phyloP scores from a whole-genome alignment of 2,113 vertebrate genomes.

The Chionomys nivalis region DNA sequence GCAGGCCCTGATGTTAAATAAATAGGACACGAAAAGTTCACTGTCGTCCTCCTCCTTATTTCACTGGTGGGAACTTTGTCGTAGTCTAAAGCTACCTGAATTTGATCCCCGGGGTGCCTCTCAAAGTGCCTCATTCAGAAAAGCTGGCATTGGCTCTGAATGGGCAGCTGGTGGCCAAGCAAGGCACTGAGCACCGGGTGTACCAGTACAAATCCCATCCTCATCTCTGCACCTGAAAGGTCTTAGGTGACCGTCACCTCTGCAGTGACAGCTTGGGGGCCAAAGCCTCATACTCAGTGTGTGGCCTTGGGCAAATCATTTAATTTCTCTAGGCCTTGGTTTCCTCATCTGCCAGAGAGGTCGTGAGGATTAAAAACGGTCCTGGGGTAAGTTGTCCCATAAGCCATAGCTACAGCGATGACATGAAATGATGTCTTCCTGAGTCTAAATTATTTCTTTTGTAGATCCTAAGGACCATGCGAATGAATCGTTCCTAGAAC shows the following conservation, averaged over 20 bases:
- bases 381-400: neutral
- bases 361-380: neutral
- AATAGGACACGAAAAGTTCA: neutral
- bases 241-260: neutral
- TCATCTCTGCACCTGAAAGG: neutral
- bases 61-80: neutral
- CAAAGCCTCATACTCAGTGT: neutral
- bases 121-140: neutral
- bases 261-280: neutral
- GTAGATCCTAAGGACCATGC: constrained; percentile 56
- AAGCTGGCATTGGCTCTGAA: neutral
- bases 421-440: neutral
- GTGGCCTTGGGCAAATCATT: neutral
- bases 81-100: neutral
- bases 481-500: constrained; percentile 62
- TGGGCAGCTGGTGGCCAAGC: neutral
- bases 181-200: neutral
- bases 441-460: constrained; percentile 51
- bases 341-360: neutral
- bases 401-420: neutral
- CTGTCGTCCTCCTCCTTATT: neutral
- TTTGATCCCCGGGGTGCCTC: neutral
- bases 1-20: neutral
- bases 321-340: neutral
- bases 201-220: neutral